Percentiles rank a stretch among this genome's conserved stretches.
Conservation (phyloP, 2,797 vertebrate species). For the Melanotaenia boesemani region DNA sequence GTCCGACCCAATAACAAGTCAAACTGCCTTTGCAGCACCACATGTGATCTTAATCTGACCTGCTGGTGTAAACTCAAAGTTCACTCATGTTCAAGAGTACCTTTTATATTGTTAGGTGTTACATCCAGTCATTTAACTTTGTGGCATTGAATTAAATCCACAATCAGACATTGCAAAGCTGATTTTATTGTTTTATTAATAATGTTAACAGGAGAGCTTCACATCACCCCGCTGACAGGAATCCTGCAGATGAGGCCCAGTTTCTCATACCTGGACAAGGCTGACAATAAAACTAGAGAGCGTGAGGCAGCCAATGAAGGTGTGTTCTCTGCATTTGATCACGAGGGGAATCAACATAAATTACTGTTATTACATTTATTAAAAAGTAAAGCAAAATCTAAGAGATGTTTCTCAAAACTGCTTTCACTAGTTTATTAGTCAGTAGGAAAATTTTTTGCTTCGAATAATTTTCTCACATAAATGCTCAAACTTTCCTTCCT, state of each 20-base stretch:
- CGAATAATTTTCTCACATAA: not conserved
- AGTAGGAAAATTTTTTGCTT: not conserved
- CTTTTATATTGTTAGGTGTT: not conserved
- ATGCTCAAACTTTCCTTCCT: too few relatives aligned
- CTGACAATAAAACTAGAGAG: conserved; percentile 94
- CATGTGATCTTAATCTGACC: not conserved
- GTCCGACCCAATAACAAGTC: conserved; percentile 64
- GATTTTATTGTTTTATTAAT: conserved; percentile 11
- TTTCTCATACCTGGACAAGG: conserved; percentile 96
- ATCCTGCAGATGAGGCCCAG: conserved; percentile 98
- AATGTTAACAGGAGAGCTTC: conserved; percentile 90
- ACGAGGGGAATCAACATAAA: not conserved
- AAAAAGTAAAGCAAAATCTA: not conserved
- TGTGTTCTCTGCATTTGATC: conserved; percentile 44
- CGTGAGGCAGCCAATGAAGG: conserved; percentile 96
- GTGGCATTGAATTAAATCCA: not conserved
- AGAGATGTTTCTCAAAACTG: not conserved
- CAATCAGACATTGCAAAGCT: not conserved
- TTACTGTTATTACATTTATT: not conserved
- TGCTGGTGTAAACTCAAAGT: conserved; percentile 30
- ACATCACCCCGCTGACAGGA: conserved; percentile 94
- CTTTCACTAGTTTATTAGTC: not conserved
- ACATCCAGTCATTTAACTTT: not conserved
- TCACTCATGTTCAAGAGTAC: conserved; percentile 21
- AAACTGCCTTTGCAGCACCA: not conserved